These are phyloP conservation scores for Aldrovandia affinis DNA, from an alignment of 2,797 vertebrate species.

Conservation along the genomic window DNA sequence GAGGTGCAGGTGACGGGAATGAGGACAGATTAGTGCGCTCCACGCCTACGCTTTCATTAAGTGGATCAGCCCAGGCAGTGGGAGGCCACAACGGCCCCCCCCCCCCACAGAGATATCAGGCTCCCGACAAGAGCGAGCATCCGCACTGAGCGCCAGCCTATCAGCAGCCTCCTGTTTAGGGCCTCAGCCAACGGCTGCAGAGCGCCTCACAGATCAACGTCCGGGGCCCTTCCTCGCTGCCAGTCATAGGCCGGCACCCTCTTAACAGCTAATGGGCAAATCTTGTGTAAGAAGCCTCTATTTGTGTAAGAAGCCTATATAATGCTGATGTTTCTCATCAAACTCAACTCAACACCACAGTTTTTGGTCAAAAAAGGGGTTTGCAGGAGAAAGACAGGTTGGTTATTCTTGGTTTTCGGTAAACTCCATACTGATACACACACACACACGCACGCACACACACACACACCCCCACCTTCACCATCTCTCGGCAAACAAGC, in stretches of 20 bases:
- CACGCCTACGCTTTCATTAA: conserved; percentile 28
- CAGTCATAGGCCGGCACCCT: neutral
- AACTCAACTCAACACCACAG: neutral
- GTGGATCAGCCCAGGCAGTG: conserved; percentile 40
- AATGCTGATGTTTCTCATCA: conserved; percentile 9
- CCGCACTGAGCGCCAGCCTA: conserved; percentile 15
- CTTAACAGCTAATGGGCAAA: conserved; percentile 31
- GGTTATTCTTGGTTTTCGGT: neutral
- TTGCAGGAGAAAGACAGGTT: neutral
- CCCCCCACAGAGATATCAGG: conserved; percentile 29
- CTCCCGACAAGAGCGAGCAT: conserved; percentile 26
- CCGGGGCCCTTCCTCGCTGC: neutral
- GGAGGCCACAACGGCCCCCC: conserved; percentile 5
- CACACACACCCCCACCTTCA: neutral
- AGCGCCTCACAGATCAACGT: conserved; percentile 50
- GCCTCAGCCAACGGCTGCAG: conserved; percentile 51
- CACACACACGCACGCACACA: conserved; percentile 22
- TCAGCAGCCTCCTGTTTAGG: conserved; percentile 60
- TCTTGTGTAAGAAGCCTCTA: no score
- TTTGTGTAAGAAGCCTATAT: neutral
- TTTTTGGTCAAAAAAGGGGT: neutral
- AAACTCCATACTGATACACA: neutral
- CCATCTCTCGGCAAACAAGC: conserved; percentile 29
- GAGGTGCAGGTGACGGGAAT: conserved; percentile 12
- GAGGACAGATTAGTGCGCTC: conserved; percentile 11